These are phyloP conservation scores for Chaenocephalus aceratus DNA, from an alignment of 2,113 vertebrate genomes.

Conservation along the genomic window DNA sequence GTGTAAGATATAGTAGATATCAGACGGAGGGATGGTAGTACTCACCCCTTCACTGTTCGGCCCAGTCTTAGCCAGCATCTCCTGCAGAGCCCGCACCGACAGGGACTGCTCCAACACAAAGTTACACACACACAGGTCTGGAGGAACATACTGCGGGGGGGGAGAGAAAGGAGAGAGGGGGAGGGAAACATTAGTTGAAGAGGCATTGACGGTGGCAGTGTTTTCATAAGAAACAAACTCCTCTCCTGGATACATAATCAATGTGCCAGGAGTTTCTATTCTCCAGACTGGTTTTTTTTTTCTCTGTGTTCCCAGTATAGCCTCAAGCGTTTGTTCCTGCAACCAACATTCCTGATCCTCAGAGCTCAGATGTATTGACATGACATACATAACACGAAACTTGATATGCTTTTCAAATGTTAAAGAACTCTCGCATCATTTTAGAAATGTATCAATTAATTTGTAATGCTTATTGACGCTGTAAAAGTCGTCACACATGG, in stretches of 20 bases:
- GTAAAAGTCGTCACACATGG: not conserved
- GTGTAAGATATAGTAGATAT: not conserved
- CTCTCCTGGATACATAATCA: conserved; percentile 12
- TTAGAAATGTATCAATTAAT: not conserved
- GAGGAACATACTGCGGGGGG: conserved; percentile 91
- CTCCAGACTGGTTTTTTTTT: not conserved
- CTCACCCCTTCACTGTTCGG: conserved; percentile 93
- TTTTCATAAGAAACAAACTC: conserved; percentile 7
- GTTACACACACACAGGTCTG: conserved; percentile 95
- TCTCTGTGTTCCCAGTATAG: conserved; percentile 10
- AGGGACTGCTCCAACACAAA: conserved; percentile 97
- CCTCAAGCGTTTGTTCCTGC: not conserved
- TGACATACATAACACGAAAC: not conserved
- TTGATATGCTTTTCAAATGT: not conserved
- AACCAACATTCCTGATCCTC: not conserved
- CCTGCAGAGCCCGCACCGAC: conserved; percentile 96
- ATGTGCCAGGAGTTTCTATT: not conserved
- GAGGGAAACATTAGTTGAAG: conserved; percentile 22
- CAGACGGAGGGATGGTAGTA: conserved; percentile 23
- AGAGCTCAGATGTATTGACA: not conserved
- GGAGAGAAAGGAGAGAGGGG: not conserved
- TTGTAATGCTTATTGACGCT: not conserved
- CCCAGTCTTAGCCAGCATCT: conserved; percentile 94
- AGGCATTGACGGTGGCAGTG: conserved; percentile 1
- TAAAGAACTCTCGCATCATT: not conserved